These are phyloP conservation scores for Fissipunctia ypsillon DNA, from an alignment of 2,888 invertebrate genomes.

Conservation along the genomic window DNA sequence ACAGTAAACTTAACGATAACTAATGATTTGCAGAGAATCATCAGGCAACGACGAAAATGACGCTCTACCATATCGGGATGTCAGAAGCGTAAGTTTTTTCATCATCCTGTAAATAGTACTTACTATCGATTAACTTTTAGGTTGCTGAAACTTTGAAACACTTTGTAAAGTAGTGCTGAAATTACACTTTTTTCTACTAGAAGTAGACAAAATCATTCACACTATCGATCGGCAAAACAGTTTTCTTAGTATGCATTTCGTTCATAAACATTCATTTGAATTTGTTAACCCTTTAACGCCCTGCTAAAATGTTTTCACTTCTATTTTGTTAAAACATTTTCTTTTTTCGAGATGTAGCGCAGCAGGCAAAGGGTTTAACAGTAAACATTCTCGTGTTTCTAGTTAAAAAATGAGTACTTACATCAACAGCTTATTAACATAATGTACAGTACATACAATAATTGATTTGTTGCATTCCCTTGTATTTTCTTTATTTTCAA, in stretches of 20 bases:
- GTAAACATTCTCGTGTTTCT: constrained; percentile 9
- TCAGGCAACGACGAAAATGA: constrained; percentile 98
- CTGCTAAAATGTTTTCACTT: constrained; percentile 1
- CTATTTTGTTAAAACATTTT: not conserved
- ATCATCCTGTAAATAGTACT: constrained; percentile 26
- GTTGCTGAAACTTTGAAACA: constrained; percentile 44
- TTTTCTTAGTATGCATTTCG: constrained; percentile 42
- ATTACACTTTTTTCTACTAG: constrained; percentile 51
- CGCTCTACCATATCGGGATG: constrained; percentile 94
- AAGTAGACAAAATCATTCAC: constrained; percentile 51
- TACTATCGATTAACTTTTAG: constrained; percentile 22
- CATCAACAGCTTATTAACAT: constrained; percentile 40
- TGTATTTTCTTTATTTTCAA: constrained; percentile 46
- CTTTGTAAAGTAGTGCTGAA: constrained; percentile 56
- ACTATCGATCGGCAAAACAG: constrained; percentile 36
- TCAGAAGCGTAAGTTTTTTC: constrained; percentile 94
- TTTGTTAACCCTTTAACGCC: constrained; percentile 21
- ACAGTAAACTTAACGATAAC: constrained; percentile 53
- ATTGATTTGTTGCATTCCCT: constrained; percentile 33
- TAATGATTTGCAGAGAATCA: constrained; percentile 92
- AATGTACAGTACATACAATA: constrained; percentile 16
- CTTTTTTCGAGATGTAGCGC: not conserved
- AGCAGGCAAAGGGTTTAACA: constrained; percentile 17
- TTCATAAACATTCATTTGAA: constrained; percentile 50
- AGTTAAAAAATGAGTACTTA: constrained; percentile 28